phyloP scores from a whole-genome alignment of 2,113 vertebrate species.

The Ia io region DNA sequence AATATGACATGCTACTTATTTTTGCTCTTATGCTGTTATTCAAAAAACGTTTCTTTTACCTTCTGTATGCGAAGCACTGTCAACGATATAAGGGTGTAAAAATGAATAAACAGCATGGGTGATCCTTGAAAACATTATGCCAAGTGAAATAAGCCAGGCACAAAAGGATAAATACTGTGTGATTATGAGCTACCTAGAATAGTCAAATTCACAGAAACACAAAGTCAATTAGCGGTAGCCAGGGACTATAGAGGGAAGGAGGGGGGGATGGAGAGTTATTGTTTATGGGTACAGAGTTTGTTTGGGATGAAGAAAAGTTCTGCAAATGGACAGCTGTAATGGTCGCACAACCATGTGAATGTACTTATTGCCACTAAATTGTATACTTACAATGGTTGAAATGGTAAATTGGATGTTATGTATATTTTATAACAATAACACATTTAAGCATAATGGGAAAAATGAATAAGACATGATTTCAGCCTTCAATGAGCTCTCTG shows the following conservation, averaged over 20 bases:
- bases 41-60: background rate
- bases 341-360: background rate
- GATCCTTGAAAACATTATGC: background rate
- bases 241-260: background rate
- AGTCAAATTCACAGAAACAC: background rate
- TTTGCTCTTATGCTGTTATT: background rate
- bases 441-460: background rate
- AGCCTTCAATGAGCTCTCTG: background rate
- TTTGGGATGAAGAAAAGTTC: background rate
- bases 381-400: background rate
- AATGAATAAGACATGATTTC: background rate
- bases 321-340: background rate
- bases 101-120: background rate
- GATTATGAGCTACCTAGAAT: background rate
- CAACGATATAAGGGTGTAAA: background rate
- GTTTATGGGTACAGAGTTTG: background rate
- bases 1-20: background rate
- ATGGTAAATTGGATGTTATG: background rate
- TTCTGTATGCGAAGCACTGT: background rate
- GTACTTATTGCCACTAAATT: background rate
- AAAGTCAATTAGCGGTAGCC: background rate
- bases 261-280: background rate
- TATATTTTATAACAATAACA: background rate
- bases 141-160: background rate
- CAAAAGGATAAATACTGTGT: background rate